phyloP scores from a whole-genome alignment of 2,797 vertebrate genomes.

The Hippocampus kuda region DNA sequence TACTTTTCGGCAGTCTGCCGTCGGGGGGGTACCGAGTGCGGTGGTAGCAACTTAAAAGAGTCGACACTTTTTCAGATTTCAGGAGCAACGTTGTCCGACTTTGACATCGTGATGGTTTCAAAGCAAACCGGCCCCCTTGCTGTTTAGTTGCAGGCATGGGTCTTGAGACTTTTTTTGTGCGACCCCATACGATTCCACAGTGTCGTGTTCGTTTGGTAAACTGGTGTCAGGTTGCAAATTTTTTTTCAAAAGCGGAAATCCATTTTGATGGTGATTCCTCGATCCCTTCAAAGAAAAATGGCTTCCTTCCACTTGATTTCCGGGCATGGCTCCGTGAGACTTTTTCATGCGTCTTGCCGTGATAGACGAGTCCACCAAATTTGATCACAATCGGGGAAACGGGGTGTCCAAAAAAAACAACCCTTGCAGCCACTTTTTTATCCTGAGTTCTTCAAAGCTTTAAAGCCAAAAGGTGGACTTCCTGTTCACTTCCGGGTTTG shows the following conservation, averaged over 20 bases:
- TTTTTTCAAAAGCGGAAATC: too few species aligned
- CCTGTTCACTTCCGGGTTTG: too few species aligned
- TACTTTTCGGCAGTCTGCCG: slow-evolving; percentile 1
- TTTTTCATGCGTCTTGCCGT: background rate
- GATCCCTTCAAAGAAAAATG: background rate
- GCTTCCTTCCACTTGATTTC: background rate
- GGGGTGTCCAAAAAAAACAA: too few species aligned
- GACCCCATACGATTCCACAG: background rate
- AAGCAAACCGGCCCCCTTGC: background rate
- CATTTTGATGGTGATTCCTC: background rate
- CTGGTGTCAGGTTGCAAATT: background rate
- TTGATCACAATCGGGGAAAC: too few species aligned
- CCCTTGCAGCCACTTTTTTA: too few species aligned
- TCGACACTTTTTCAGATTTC: background rate
- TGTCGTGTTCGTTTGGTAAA: background rate
- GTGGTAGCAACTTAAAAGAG: background rate
- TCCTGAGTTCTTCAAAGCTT: too few species aligned
- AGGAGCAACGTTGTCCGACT: background rate
- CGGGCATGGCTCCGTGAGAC: background rate
- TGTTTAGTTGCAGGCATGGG: background rate
- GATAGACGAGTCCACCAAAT: too few species aligned
- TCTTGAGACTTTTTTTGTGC: background rate
- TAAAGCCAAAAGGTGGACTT: too few species aligned
- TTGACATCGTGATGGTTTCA: background rate
- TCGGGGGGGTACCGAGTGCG: background rate